These are phyloP conservation scores for Fratercula arctica DNA, from an alignment of 2,797 vertebrate genomes.

Conservation along the genomic window DNA sequence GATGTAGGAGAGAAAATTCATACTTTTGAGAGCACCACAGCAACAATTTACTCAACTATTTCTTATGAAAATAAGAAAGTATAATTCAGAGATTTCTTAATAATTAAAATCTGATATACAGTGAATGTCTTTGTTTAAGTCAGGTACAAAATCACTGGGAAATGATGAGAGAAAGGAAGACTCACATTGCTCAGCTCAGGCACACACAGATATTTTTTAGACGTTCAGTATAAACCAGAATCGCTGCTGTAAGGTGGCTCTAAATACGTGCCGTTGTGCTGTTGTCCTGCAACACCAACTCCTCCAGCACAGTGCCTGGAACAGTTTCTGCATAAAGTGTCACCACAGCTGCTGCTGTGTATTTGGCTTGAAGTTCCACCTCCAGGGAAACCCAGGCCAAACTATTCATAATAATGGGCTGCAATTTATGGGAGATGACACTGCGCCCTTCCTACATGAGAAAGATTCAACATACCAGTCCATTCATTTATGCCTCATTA, in stretches of 20 bases:
- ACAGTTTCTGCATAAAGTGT: not conserved
- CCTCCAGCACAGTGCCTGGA: constrained; percentile 14
- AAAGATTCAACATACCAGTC: not conserved
- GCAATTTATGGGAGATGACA: constrained; percentile 37
- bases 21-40: not conserved
- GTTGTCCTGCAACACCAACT: not conserved
- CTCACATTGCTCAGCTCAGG: not conserved
- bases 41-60: not conserved
- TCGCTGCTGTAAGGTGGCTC: not conserved
- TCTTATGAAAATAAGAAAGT: not conserved
- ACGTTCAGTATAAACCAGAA: not conserved
- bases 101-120: not conserved
- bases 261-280: not conserved
- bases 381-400: constrained; percentile 46
- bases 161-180: not conserved
- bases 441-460: not conserved
- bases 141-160: not conserved
- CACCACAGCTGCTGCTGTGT: constrained; percentile 20
- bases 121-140: not conserved
- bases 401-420: constrained; percentile 12
- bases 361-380: constrained; percentile 32
- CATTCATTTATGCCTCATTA: constrained; percentile 39
- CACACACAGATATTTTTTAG: not conserved
- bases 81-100: not conserved
- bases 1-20: not conserved